These are phyloP conservation scores for Apotomis capreana DNA, from an alignment of 2,888 invertebrate species.

Conservation along the genomic window DNA sequence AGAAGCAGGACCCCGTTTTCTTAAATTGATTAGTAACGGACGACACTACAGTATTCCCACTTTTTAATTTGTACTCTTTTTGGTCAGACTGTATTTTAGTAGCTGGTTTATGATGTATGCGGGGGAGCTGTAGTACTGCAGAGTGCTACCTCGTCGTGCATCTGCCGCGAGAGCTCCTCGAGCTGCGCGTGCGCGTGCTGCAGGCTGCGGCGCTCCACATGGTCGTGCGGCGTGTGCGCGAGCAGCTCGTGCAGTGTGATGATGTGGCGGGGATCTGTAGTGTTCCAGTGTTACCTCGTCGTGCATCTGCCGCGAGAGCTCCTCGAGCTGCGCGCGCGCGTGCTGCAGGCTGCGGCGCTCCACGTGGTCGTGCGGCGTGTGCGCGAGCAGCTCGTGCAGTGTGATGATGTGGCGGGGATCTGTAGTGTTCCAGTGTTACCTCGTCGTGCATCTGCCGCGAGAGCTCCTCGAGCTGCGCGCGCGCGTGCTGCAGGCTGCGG, in stretches of 20 bases:
- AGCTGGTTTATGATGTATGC: too few relatives aligned
- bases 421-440: constrained; percentile 64
- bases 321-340: constrained; percentile 93
- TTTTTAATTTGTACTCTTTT: too few relatives aligned
- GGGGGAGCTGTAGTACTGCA: too few relatives aligned
- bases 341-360: constrained; percentile 94
- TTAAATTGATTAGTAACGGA: too few relatives aligned
- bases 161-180: constrained; percentile 92
- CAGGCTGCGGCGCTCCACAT: constrained; percentile 94
- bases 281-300: constrained; percentile 85
- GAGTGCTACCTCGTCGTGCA: constrained; percentile 90
- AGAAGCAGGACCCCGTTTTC: too few relatives aligned
- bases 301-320: constrained; percentile 93
- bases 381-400: constrained; percentile 83
- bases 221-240: constrained; percentile 96
- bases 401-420: too few relatives aligned
- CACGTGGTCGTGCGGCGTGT: constrained; percentile 97
- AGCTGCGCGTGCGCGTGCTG: constrained; percentile 94
- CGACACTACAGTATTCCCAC: too few relatives aligned
- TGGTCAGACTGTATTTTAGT: too few relatives aligned
- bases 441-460: constrained; percentile 95
- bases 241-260: constrained; percentile 88
- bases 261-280: constrained; percentile 94
- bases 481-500: constrained; percentile 93
- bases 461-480: constrained; percentile 93